These are phyloP conservation scores for Pampusana beccarii DNA, from an alignment of 2,113 vertebrate species.

Conservation along the genomic window DNA sequence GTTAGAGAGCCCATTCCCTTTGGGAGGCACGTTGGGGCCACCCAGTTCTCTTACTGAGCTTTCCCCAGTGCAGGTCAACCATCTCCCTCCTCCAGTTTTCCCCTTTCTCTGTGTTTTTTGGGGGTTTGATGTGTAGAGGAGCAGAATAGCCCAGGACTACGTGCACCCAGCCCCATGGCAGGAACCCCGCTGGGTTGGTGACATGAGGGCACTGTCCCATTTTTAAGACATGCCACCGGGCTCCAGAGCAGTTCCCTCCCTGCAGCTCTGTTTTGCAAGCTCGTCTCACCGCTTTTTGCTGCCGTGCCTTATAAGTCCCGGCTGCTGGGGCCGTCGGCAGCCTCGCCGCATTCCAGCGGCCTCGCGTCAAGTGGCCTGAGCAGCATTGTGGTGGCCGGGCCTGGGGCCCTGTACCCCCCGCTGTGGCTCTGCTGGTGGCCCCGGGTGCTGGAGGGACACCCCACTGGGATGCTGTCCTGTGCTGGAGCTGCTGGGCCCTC, in stretches of 20 bases:
- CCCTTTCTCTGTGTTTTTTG: background rate
- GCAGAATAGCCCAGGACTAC: background rate
- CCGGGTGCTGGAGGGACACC: background rate
- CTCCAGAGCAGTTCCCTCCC: background rate
- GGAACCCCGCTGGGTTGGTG: background rate
- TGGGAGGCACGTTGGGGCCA: too few species aligned
- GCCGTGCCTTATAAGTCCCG: conserved; percentile 75
- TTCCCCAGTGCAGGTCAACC: background rate
- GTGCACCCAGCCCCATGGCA: fast-evolving
- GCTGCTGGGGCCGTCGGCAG: background rate
- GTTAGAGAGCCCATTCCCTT: background rate
- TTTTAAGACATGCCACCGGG: fast-evolving
- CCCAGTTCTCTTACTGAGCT: background rate
- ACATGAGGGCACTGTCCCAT: background rate
- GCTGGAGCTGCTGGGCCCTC: background rate
- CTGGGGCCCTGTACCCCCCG: background rate
- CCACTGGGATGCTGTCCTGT: fast-evolving
- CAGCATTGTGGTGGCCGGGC: background rate
- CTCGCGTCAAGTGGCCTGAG: conserved; percentile 62
- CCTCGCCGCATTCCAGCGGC: conserved; percentile 68
- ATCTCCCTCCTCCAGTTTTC: background rate
- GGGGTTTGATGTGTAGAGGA: background rate
- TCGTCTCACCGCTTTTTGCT: background rate
- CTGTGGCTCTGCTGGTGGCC: background rate
- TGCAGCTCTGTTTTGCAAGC: background rate